A percentile compares a stretch with the other conserved stretches of the same genome.
These are phyloP conservation scores for Copidosoma aretas DNA, from an alignment of 2,888 invertebrate genomes.

Conservation along the genomic window DNA sequence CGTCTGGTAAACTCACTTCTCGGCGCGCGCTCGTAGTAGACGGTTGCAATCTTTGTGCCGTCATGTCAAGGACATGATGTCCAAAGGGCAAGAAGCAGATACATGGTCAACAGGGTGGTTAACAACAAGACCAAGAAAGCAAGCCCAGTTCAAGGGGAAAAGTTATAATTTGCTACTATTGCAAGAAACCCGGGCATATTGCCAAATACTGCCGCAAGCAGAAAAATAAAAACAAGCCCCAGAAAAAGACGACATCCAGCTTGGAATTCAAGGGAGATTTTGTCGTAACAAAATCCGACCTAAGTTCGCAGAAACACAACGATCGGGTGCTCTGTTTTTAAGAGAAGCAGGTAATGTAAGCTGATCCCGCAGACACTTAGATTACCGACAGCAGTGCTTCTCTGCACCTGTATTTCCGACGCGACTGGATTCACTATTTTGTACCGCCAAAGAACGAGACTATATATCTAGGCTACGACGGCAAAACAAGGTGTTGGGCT, in stretches of 20 bases:
- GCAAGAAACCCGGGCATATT: constrained; percentile 34
- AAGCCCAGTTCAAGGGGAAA: not conserved
- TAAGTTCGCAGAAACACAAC: not conserved
- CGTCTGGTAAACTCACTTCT: no score
- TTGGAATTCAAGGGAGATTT: constrained; percentile 18
- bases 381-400: constrained; percentile 43
- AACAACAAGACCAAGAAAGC: no score
- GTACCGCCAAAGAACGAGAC: constrained; percentile 16
- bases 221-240: constrained; percentile 12
- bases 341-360: constrained; percentile 8
- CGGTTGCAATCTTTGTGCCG: no score
- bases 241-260: constrained; percentile 11
- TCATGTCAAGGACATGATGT: no score
- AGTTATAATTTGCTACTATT: constrained; percentile 28
- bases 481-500: constrained; percentile 24
- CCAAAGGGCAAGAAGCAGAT: no score
- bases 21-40: no score
- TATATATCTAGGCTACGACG: constrained; percentile 33
- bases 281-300: constrained; percentile 1
- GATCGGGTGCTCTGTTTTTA: not conserved
- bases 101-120: no score
- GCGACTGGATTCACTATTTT: constrained; percentile 37
- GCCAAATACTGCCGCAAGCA: constrained; percentile 33
- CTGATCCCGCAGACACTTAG: constrained; percentile 25
- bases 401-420: constrained; percentile 38